Base-by-base conservation (phyloP, 2,113 vertebrate genomes). In the Rissa tridactyla region DNA sequence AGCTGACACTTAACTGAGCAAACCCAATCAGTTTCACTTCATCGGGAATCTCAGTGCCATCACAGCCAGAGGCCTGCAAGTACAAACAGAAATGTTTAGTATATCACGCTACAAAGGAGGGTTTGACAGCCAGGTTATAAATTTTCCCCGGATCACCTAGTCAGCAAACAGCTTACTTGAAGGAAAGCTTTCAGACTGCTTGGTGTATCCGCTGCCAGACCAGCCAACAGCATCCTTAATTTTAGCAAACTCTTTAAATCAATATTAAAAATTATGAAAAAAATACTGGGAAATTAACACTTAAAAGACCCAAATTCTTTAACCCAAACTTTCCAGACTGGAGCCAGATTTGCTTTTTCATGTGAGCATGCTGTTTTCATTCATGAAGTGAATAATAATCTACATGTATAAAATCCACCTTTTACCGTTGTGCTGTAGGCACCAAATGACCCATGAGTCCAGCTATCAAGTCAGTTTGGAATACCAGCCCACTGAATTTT, bases 21-120 rank as follows among this genome's bases (percentile, higher is more conserved):
- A 99, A 99, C 97, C 99, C 99, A 79, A 99, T 99, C 98, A 99
- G 97, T 98, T 99, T 99, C 98, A 99, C 99, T 98, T 99, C 99
- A 57, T 99, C 99, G 0, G 99, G 99, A 95, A 99, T 99, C 98
- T 99, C 99, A 3, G 98, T 97, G 92, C 99, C 99, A 77, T 99
- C 99, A 30, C 99, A 99, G 97, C 99, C 98, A 62, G 99, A 99
- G 62, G 97, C 99, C 99, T 99, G 98, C 18, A 97, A 97, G 83
- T 82, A 90, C 64, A 94, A 90, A 94, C 23, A 95, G 62, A 93
- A 96, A 84, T 4, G n/a, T 73, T 98, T 55, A 98, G 66, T 89
- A 52, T 21, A 78, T 70, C 79, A 73, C 0, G 0, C 38, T 51
- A 62, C 61, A 94, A 47, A 88, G 61, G 57, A 90, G 36, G 30